phyloP scores from a whole-genome alignment of 2,113 vertebrate genomes.

The Sphaerodactylus townsendi region DNA sequence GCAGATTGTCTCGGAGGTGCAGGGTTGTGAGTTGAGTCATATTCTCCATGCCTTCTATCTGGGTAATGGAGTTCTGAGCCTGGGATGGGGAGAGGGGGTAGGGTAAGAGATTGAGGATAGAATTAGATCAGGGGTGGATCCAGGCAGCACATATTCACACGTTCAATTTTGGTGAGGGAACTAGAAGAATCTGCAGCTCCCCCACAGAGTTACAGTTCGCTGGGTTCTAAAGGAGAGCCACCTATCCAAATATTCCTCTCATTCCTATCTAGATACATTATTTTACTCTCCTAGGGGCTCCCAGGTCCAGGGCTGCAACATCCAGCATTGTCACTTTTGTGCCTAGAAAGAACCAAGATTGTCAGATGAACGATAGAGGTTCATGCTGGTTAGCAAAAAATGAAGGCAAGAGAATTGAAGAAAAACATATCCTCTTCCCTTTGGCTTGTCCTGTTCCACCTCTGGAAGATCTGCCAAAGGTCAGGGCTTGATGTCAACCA shows the following conservation, averaged over 20 bases:
- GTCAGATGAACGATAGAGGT: not conserved
- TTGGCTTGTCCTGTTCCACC: too few species aligned
- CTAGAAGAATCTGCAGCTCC: not conserved
- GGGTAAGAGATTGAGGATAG: not conserved
- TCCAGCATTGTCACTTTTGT: not conserved
- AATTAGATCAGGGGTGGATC: not conserved
- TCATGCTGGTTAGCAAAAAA: not conserved
- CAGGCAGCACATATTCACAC: not conserved
- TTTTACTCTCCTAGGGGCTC: too few species aligned
- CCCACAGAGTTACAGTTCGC: not conserved
- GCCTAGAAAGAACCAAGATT: not conserved
- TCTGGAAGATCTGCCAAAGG: too few species aligned
- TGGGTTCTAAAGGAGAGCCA: too few species aligned
- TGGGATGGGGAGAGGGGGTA: slow-evolving; percentile 50
- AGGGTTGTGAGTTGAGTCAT: slow-evolving; percentile 80
- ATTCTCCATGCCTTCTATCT: slow-evolving; percentile 81
- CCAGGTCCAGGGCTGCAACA: not conserved
- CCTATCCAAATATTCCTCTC: not conserved
- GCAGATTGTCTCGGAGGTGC: slow-evolving; percentile 89
- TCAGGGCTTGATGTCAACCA: not conserved
- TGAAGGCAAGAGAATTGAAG: not conserved
- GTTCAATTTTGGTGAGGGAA: not conserved
- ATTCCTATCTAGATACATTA: not conserved
- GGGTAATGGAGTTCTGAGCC: slow-evolving; percentile 85
- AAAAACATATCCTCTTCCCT: too few species aligned